A percentile compares a stretch with the other conserved stretches of the same genome.
Conservation (phyloP, 2,797 vertebrate species). For the Crocodylus rhombifer region DNA sequence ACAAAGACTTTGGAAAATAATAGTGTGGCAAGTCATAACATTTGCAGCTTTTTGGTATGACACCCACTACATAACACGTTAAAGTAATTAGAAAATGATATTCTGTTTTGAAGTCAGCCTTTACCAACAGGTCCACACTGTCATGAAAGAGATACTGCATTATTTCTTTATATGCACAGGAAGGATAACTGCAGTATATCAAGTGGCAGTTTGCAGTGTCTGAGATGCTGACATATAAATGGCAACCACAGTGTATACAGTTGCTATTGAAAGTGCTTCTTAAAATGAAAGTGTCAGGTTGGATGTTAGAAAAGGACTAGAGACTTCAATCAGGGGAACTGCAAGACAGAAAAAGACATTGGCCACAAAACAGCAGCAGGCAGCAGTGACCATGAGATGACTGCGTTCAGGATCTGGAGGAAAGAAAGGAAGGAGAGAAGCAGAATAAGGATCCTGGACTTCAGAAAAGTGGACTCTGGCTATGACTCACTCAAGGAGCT, state of each 20-base stretch:
- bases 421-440: too few species aligned
- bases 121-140: neutral
- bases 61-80: neutral
- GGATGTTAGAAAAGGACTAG: neutral
- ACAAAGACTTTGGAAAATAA: conserved; percentile 4
- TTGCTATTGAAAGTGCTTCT: conserved; percentile 28
- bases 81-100: neutral
- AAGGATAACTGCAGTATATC: neutral
- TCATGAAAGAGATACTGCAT: neutral
- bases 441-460: too few species aligned
- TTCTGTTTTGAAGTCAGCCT: neutral
- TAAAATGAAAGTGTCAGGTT: conserved; percentile 18
- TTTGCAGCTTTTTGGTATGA: neutral
- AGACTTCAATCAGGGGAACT: neutral
- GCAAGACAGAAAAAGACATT: neutral
- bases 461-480: too few species aligned
- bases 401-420: too few species aligned
- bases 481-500: too few species aligned
- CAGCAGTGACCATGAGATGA: too few species aligned
- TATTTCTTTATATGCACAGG: neutral
- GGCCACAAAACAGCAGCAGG: too few species aligned
- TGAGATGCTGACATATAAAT: neutral
- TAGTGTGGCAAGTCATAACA: neutral
- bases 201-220: neutral
- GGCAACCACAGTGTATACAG: neutral